Conservation (phyloP, 1,140 invertebrate species). For the Bacillus rossius region DNA sequence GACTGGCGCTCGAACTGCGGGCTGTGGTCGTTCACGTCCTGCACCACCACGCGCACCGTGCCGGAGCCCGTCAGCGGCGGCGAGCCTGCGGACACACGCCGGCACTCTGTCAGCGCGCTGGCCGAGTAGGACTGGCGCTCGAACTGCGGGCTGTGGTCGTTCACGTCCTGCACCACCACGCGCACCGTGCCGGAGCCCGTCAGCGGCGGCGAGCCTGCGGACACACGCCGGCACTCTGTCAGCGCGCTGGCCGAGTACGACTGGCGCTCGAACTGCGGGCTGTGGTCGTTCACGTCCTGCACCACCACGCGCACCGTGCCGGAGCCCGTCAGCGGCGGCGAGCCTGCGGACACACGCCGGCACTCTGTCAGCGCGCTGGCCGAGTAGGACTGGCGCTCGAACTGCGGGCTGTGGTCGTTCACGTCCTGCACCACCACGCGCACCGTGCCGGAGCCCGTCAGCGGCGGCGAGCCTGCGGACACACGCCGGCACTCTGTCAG, state of each 20-base stretch:
- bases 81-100: constrained; percentile 56
- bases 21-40: constrained; percentile 91
- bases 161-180: constrained; percentile 87
- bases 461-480: constrained; percentile 80
- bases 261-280: constrained; percentile 72
- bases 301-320: constrained; percentile 82
- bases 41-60: constrained; percentile 78
- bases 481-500: constrained; percentile 70
- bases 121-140: constrained; percentile 71
- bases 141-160: constrained; percentile 87
- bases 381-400: constrained; percentile 66
- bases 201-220: constrained; percentile 77
- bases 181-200: constrained; percentile 83
- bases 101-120: constrained; percentile 45
- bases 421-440: constrained; percentile 84
- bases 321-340: constrained; percentile 72
- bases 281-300: constrained; percentile 91
- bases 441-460: constrained; percentile 81
- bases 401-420: constrained; percentile 87
- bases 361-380: constrained; percentile 50
- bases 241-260: constrained; percentile 47
- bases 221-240: neutral
- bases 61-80: constrained; percentile 85
- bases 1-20: constrained; percentile 75
- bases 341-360: constrained; percentile 85